Evolutionary conservation across 2,888 invertebrate species (phyloP).

Genomic region (Neoitamus cyanurus): DNA sequence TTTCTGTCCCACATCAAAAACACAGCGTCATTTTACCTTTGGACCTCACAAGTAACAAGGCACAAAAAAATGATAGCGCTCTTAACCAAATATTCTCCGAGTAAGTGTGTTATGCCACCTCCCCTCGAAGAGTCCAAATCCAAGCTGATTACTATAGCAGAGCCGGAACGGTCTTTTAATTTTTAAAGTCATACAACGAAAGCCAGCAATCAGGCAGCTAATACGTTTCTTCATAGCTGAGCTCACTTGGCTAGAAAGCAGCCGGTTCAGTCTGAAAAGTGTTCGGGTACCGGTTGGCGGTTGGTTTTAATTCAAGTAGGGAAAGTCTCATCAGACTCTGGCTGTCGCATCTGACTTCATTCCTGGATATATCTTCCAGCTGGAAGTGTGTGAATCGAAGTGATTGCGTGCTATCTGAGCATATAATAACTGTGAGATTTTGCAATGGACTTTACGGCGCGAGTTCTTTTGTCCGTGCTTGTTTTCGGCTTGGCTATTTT

Average conservation of each 20-base stretch:
- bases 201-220: background rate
- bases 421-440: background rate
- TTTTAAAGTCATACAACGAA: background rate
- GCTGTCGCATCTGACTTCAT: background rate
- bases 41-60: background rate
- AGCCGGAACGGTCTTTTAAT: background rate
- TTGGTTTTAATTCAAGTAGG: background rate
- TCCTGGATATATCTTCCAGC: background rate
- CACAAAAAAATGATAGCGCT: background rate
- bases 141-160: background rate
- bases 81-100: background rate
- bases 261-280: background rate
- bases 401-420: background rate
- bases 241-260: background rate
- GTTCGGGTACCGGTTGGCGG: background rate
- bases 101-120: background rate
- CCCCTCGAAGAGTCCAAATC: too few species aligned
- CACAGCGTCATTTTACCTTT: background rate
- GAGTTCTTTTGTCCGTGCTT: slow-evolving; percentile 55
- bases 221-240: background rate
- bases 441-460: slow-evolving; percentile 45
- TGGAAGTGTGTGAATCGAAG: background rate
- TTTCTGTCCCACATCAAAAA: background rate
- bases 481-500: slow-evolving; percentile 58
- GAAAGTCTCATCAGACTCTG: background rate